Evolutionary conservation across 2,797 vertebrate genomes (phyloP).

Genomic region (Sebastes hubbsi): DNA sequence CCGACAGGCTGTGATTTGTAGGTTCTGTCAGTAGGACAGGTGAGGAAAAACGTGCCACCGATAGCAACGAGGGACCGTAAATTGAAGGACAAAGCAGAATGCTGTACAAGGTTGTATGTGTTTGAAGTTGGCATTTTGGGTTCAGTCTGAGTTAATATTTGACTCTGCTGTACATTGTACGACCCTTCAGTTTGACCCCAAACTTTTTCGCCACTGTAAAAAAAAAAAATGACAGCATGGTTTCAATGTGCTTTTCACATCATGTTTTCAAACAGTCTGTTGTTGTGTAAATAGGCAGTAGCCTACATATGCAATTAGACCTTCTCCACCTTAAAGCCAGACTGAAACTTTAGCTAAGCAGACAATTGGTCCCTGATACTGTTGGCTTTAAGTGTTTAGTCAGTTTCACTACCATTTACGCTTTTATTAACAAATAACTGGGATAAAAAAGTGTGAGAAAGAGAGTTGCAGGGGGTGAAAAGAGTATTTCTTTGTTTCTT

Average conservation of each 20-base stretch:
- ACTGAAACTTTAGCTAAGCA: neutral
- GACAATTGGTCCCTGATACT: no score
- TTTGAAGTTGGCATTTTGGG: constrained; percentile 3
- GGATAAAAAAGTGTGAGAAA: no score
- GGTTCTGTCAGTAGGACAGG: constrained; percentile 45
- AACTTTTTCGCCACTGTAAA: neutral
- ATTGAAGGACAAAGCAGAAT: neutral
- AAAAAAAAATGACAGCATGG: neutral
- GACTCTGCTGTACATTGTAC: neutral
- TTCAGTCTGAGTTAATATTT: constrained; percentile 55
- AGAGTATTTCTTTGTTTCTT: neutral
- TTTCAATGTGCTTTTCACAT: neutral
- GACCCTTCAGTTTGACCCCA: neutral
- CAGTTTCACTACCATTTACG: no score
- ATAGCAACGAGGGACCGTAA: neutral
- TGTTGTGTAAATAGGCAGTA: neutral
- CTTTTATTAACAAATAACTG: no score
- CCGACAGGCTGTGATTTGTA: neutral
- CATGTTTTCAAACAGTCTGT: neutral
- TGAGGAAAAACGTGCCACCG: neutral
- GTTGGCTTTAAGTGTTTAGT: no score
- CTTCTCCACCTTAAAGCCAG: neutral
- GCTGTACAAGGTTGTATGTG: neutral
- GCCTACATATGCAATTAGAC: neutral
- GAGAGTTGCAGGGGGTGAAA: no score